phyloP scores from a whole-genome alignment of 2,888 invertebrate genomes.

The Ichneumoninae sp. region DNA sequence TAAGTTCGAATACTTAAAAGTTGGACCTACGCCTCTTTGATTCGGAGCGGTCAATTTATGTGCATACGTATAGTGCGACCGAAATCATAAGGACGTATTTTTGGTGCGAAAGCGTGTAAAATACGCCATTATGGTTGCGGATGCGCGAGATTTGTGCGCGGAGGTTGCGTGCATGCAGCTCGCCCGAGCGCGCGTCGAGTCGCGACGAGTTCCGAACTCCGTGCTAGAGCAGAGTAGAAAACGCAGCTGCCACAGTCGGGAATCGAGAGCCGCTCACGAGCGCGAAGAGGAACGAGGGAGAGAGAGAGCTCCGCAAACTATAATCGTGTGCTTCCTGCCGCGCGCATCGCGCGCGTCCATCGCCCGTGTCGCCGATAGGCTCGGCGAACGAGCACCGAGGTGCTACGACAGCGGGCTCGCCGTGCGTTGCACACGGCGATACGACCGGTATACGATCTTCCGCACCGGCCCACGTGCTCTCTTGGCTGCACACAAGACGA shows the following conservation, averaged over 20 bases:
- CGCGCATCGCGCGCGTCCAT: conserved; percentile 73
- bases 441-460: conserved; percentile 28
- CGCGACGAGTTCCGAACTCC: conserved; percentile 19
- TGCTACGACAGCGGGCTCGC: conserved; percentile 27
- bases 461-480: conserved; percentile 28
- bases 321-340: conserved; percentile 82
- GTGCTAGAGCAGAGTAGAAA: conserved; percentile 30
- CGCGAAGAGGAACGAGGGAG: conserved; percentile 36
- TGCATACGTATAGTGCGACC: no score
- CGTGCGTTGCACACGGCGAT: conserved; percentile 8
- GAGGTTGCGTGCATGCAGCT: neutral
- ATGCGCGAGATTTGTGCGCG: neutral
- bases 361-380: conserved; percentile 75
- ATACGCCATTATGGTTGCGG: no score
- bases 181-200: conserved; percentile 3
- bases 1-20: no score
- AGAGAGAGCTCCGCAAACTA: conserved; percentile 64
- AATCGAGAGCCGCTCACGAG: conserved; percentile 14
- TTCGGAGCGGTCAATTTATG: no score
- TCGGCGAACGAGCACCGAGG: conserved; percentile 66
- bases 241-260: conserved; percentile 44
- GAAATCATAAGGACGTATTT: no score
- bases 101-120: no score
- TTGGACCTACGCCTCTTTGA: no score
- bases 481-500: neutral